Conservation (phyloP, 2,888 invertebrate genomes). For the Sarcophaga rosellei region DNA sequence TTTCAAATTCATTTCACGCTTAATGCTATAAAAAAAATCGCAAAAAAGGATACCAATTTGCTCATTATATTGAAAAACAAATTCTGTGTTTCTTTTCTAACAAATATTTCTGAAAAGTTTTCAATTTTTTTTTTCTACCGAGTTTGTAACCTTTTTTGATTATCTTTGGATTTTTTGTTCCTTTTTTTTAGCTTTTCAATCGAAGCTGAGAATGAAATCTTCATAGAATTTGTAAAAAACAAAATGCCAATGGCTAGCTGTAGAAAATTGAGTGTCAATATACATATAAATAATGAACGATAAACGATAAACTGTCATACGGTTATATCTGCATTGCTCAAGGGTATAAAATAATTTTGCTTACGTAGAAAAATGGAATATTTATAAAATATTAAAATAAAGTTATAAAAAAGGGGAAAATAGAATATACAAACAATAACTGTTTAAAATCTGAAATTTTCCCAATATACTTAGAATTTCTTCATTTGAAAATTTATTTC, state of each 20-base stretch:
- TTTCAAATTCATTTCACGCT: too few species aligned
- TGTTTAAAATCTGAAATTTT: constrained; percentile 17
- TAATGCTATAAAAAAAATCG: too few species aligned
- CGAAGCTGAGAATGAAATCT: constrained; percentile 7
- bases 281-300: constrained; percentile 41
- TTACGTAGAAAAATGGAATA: constrained; percentile 26
- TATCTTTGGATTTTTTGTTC: too few species aligned
- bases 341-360: constrained; percentile 38
- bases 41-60: constrained; percentile 11
- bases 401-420: neutral
- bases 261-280: constrained; percentile 60
- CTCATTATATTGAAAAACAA: constrained; percentile 27
- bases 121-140: too few species aligned
- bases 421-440: neutral
- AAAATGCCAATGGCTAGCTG: constrained; percentile 32
- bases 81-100: neutral
- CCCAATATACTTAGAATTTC: neutral
- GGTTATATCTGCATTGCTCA: constrained; percentile 59
- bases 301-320: constrained; percentile 55
- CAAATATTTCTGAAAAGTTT: too few species aligned
- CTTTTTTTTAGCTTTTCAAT: neutral
- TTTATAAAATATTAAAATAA: constrained; percentile 30
- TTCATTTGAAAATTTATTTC: constrained; percentile 14
- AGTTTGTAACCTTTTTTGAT: neutral
- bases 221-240: constrained; percentile 43